Evolutionary conservation across 2,113 vertebrate genomes (phyloP).

Genomic region (Rhinolophus ferrumequinum): DNA sequence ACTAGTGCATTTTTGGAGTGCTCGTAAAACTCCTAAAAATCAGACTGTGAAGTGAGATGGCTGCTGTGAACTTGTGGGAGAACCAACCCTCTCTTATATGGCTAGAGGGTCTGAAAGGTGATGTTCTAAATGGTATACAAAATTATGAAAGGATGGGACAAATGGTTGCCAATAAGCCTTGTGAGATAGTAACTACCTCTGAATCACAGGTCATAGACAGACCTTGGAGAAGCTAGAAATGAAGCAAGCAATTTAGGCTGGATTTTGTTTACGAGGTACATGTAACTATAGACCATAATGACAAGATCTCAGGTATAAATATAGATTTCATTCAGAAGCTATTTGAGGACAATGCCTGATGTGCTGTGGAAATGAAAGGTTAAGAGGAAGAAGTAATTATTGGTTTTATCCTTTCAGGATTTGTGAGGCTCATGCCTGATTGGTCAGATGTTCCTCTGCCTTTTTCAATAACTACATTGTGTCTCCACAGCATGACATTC

Average conservation of each 20-base stretch:
- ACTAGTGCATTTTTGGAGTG: conserved; percentile 52
- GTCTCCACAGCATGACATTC: conserved; percentile 54
- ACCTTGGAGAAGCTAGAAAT: conserved; percentile 36
- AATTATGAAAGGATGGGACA: conserved; percentile 35
- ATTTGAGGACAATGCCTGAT: conserved; percentile 38
- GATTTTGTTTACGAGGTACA: conserved; percentile 54
- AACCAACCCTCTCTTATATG: conserved; percentile 14
- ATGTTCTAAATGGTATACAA: conserved; percentile 55
- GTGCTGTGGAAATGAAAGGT: conserved; percentile 64
- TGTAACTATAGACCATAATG: conserved; percentile 27
- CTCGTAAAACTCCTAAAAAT: conserved; percentile 65
- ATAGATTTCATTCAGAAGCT: conserved; percentile 50
- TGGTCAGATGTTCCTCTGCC: conserved; percentile 66
- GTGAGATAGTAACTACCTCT: conserved; percentile 43
- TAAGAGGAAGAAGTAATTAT: conserved; percentile 59
- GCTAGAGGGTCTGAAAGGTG: conserved; percentile 28
- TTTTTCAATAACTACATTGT: conserved; percentile 54
- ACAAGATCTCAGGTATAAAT: conserved; percentile 43
- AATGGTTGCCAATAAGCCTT: not conserved
- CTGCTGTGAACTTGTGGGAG: conserved; percentile 54
- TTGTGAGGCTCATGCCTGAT: conserved; percentile 65
- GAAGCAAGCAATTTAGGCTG: conserved; percentile 54
- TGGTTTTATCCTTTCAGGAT: conserved; percentile 74
- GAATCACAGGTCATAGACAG: conserved; percentile 23
- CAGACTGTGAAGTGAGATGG: conserved; percentile 33